Percentiles rank a stretch among this genome's conserved stretches.
These are phyloP conservation scores for Pyrgilauda ruficollis DNA, from an alignment of 2,113 vertebrate genomes.

Conservation along the genomic window DNA sequence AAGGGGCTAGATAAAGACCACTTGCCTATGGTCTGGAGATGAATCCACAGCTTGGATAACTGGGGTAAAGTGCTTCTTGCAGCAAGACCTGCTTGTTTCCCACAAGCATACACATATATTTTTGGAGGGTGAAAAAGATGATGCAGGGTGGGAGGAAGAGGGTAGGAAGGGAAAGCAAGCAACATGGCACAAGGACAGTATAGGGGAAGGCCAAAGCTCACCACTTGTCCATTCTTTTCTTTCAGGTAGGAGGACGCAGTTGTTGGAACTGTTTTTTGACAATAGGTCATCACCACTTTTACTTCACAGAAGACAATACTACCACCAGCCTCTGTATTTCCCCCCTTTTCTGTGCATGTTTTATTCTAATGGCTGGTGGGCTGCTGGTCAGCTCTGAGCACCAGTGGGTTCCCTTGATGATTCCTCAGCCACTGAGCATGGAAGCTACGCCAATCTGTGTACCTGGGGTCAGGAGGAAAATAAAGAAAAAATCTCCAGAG, in stretches of 20 bases:
- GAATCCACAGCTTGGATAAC: neutral
- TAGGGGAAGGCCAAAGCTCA: neutral
- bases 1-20: neutral
- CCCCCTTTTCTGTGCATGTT: neutral
- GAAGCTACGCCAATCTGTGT: neutral
- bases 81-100: neutral
- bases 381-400: neutral
- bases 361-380: neutral
- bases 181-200: neutral
- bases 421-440: neutral
- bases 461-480: neutral
- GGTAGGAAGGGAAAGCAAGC: neutral
- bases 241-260: neutral
- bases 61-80: neutral
- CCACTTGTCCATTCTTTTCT: neutral
- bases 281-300: neutral
- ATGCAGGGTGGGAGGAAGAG: rapidly evolving
- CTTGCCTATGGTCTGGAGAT: neutral
- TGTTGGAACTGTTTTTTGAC: neutral
- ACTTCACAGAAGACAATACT: neutral
- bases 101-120: too few species aligned
- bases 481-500: neutral
- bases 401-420: neutral
- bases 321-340: neutral
- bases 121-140: neutral